Evolutionary conservation across 2,797 vertebrate species (phyloP).

Genomic region (Leptoclinus maculatus): DNA sequence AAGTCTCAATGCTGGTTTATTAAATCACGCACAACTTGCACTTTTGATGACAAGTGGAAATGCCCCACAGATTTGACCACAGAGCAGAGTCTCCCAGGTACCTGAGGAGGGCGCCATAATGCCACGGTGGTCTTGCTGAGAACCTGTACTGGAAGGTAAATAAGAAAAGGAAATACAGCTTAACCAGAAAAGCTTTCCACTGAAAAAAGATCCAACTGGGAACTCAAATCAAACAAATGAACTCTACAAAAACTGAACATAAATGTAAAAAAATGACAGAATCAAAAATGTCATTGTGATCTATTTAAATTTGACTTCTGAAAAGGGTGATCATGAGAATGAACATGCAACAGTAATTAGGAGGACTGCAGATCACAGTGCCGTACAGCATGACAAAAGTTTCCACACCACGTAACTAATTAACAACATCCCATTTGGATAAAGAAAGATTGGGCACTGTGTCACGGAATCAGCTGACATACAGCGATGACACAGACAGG

Average conservation of each 20-base stretch:
- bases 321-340: constrained; percentile 7
- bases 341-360: constrained; percentile 8
- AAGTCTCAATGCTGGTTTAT: neutral
- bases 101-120: constrained; percentile 24
- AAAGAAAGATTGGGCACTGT: neutral
- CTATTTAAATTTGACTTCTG: constrained; percentile 3
- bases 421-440: constrained; percentile 13
- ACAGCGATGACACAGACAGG: neutral
- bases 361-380: neutral
- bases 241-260: neutral
- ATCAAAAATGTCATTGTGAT: constrained; percentile 2
- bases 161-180: neutral
- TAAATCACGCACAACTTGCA: neutral
- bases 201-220: neutral
- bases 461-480: constrained; percentile 11
- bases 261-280: neutral
- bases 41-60: neutral
- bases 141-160: neutral
- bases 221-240: constrained; percentile 20
- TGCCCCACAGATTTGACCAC: neutral
- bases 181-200: neutral
- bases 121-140: neutral
- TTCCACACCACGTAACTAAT: constrained; percentile 15
- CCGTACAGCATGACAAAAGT: neutral
- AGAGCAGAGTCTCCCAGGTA: neutral